Evolutionary conservation across 2,113 vertebrate genomes (phyloP).

Genomic region (Chionomys nivalis): DNA sequence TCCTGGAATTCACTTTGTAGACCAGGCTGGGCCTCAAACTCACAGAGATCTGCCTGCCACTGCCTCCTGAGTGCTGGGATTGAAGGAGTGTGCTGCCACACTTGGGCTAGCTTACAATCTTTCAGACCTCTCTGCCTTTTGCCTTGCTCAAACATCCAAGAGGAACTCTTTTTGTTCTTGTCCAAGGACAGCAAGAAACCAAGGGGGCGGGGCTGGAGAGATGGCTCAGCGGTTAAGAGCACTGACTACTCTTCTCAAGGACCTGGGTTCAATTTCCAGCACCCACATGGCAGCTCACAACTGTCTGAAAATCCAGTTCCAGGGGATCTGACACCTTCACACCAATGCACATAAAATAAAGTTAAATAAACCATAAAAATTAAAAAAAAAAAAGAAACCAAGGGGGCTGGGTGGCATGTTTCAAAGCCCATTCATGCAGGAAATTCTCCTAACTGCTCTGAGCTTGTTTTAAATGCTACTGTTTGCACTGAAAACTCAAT

Average conservation of each 20-base stretch:
- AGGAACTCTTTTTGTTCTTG: neutral
- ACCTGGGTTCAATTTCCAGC: too few species aligned
- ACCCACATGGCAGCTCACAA: too few species aligned
- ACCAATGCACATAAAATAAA: too few species aligned
- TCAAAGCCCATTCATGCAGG: neutral
- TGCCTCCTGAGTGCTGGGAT: neutral
- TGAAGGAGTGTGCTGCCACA: neutral
- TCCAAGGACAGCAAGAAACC: slow-evolving; percentile 20
- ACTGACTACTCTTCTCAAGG: too few species aligned
- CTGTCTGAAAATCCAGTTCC: too few species aligned
- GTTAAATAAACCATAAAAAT: too few species aligned
- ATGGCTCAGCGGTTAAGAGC: too few species aligned
- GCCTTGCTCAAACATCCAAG: neutral
- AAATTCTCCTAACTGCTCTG: neutral
- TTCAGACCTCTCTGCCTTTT: neutral
- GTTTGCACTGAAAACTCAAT: slow-evolving; percentile 71
- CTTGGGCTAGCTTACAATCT: neutral
- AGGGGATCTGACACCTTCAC: too few species aligned
- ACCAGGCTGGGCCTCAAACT: neutral
- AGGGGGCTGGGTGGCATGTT: neutral
- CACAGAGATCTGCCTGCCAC: neutral
- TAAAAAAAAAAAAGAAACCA: too few species aligned
- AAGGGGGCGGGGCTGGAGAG: too few species aligned
- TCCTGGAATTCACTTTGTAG: neutral
- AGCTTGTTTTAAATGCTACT: slow-evolving; percentile 23